A percentile compares a stretch with the other conserved stretches of the same genome.
phyloP scores from a whole-genome alignment of 2,888 invertebrate species.

The Drosophila setosimentum region DNA sequence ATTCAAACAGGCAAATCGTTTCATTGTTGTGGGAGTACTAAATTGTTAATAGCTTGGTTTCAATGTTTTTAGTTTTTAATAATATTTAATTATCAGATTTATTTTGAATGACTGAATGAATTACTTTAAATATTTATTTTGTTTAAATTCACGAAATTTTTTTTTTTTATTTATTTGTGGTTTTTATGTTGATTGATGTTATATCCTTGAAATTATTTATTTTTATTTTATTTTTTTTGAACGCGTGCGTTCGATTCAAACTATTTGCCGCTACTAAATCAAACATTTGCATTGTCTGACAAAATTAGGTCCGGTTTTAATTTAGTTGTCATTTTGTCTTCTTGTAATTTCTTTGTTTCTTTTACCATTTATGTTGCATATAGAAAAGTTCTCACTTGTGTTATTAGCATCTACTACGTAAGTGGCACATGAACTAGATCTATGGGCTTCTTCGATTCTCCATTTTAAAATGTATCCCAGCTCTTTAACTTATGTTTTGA shows the following conservation, averaged over 20 bases:
- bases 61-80: neutral
- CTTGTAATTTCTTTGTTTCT: constrained; percentile 1
- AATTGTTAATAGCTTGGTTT: neutral
- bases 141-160: neutral
- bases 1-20: constrained; percentile 79
- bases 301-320: constrained; percentile 56
- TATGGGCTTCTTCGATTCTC: constrained; percentile 54
- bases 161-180: neutral
- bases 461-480: constrained; percentile 11
- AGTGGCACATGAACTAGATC: constrained; percentile 54
- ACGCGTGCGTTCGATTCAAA: constrained; percentile 60
- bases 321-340: constrained; percentile 43
- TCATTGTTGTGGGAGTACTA: constrained; percentile 59
- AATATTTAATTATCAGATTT: neutral
- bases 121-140: neutral
- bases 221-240: neutral
- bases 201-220: constrained; percentile 17
- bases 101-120: neutral
- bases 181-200: neutral
- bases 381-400: constrained; percentile 26
- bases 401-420: neutral
- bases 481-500: constrained; percentile 26
- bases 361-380: constrained; percentile 11
- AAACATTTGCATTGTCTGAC: constrained; percentile 26
- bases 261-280: constrained; percentile 59